Conservation (phyloP, 1,140 invertebrate species). For the Drosophila repletoides region DNA sequence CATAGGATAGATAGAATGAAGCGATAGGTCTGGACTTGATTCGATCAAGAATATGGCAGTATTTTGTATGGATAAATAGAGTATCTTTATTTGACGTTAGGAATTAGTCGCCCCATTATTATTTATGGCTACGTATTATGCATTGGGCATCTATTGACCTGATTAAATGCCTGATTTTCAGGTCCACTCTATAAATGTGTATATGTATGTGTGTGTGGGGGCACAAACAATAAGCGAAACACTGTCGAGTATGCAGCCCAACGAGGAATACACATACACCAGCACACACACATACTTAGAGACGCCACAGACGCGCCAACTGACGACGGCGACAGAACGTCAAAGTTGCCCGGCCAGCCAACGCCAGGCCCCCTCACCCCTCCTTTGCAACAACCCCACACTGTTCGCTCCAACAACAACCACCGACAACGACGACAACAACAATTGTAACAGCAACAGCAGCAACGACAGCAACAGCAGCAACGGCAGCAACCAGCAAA, state of each 20-base stretch:
- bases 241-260: constrained; percentile 54
- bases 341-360: constrained; percentile 28
- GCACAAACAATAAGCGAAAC: constrained; percentile 55
- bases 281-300: constrained; percentile 21
- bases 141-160: constrained; percentile 52
- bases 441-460: constrained; percentile 1
- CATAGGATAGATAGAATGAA: too few species aligned
- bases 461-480: constrained; percentile 34
- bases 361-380: neutral
- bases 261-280: constrained; percentile 57
- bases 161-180: constrained; percentile 54
- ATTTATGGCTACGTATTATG: too few species aligned
- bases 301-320: constrained; percentile 21
- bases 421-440: constrained; percentile 16
- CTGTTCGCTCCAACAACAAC: constrained; percentile 28
- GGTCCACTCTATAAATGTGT: constrained; percentile 74
- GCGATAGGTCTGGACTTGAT: too few species aligned
- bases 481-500: constrained; percentile 26
- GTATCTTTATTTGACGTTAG: constrained; percentile 11
- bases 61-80: constrained; percentile 5
- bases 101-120: neutral
- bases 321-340: constrained; percentile 39
- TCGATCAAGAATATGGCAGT: too few species aligned
- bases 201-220: constrained; percentile 11
- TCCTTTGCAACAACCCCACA: constrained; percentile 10